Evolutionary conservation across 2,888 invertebrate genomes (phyloP).

Genomic region (Tanypteryx hageni): DNA sequence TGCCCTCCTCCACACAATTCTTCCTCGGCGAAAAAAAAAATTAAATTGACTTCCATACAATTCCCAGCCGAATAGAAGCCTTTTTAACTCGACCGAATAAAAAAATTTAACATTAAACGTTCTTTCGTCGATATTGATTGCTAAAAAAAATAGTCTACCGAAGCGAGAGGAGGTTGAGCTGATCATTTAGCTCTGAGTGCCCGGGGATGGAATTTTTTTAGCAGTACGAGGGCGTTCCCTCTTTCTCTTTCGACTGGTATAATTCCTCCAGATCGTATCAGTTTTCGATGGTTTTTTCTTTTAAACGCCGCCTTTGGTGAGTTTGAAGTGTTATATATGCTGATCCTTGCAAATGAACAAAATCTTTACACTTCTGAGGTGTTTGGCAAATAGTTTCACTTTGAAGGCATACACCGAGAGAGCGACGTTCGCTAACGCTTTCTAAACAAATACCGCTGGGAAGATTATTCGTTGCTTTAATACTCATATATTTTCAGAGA

Average conservation of each 20-base stretch:
- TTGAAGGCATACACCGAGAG: too few species aligned
- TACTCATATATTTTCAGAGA: too few species aligned
- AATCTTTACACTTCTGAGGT: background rate
- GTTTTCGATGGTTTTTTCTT: background rate
- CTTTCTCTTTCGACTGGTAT: background rate
- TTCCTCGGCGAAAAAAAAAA: background rate
- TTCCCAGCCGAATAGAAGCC: background rate
- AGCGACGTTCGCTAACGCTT: too few species aligned
- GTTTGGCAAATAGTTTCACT: too few species aligned
- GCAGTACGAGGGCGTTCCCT: background rate
- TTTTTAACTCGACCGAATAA: constrained; percentile 7
- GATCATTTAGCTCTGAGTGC: constrained; percentile 18
- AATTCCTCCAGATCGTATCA: background rate
- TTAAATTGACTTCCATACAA: background rate
- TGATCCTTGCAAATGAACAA: background rate
- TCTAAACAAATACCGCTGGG: too few species aligned
- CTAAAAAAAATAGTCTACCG: background rate
- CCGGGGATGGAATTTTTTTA: constrained; percentile 9
- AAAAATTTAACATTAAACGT: background rate
- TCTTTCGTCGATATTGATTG: constrained; percentile 27
- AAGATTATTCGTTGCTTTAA: too few species aligned
- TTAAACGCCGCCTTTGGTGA: background rate
- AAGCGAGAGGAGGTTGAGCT: constrained; percentile 20
- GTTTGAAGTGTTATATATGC: background rate
- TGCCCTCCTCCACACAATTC: background rate